Base-by-base conservation (phyloP, 1,140 invertebrate genomes). In the Lithobius niger region DNA sequence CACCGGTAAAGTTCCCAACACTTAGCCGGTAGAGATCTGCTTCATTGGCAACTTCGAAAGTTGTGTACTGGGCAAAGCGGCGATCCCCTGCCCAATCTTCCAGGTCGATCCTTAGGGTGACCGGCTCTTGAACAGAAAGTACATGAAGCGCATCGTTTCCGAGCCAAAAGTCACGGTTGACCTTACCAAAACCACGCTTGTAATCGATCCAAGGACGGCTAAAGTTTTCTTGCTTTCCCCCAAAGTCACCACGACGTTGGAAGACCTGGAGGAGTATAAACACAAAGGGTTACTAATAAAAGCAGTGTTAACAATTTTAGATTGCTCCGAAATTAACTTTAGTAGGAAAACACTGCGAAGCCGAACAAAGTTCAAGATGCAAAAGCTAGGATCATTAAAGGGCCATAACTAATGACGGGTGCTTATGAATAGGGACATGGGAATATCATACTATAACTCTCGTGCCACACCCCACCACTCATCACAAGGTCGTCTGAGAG, bases 121-220 rank as follows among this genome's bases (percentile, higher is more conserved):
- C 53, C 3, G 21, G 40, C 27, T 54, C 40, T 27, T 54, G 53
- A n/a, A 25, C 18, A 18, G 53, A 48, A 10, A 54, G 42, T 4
- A 43, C 53, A 25, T 50, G 27, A 28, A 54, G 16, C n/a, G 44
- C 40, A 43, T 54, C 53, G 42, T 47, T 44, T 3, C 53, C 63
- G 2, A 60, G 51, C 64, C 64, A 65, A 54, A 62, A 62, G 24
- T 64, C 63, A 0, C 54, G 45, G 25, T 60, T 60, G 18, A 62
- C 27, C 25, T 61, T 50, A 2, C 65, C 65, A 43, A 66, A 66
- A 15, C 65, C 65, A 13, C 48, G 49, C 47, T 65, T 61, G 54
- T 66, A 66, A 1, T 57, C 58, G 26, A 56, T 42, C 65, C 62
- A 65, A 21, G 42, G 57, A 6, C 54, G 57, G 51, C 55, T 58